Conservation (phyloP, 2,888 invertebrate genomes). For the Dione juno region DNA sequence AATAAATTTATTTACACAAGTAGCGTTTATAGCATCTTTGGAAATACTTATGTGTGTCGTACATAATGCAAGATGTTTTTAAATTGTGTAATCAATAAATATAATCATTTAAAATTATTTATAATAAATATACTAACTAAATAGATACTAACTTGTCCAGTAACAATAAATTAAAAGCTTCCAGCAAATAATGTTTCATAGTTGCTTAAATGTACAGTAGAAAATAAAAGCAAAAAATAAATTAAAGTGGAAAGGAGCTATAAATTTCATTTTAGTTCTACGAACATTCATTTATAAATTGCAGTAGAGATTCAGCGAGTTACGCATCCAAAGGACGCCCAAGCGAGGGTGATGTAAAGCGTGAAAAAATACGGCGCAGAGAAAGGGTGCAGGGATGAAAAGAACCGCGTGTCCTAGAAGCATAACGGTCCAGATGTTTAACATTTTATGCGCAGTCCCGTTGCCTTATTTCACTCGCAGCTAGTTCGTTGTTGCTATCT, state of each 20-base stretch:
- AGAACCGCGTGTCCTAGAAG: slow-evolving; percentile 60
- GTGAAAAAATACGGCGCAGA: slow-evolving; percentile 55
- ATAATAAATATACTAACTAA: background rate
- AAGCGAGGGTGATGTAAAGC: slow-evolving; percentile 45
- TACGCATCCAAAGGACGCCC: slow-evolving; percentile 35
- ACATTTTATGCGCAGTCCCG: slow-evolving; percentile 60
- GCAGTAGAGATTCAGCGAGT: slow-evolving; percentile 36
- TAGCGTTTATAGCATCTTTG: too few species aligned
- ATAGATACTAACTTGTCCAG: background rate
- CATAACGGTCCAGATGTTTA: slow-evolving; percentile 61
- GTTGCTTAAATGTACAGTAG: slow-evolving; percentile 15
- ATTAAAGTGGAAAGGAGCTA: slow-evolving; percentile 33
- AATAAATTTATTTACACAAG: too few species aligned
- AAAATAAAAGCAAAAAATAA: slow-evolving; percentile 27
- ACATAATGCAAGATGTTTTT: background rate
- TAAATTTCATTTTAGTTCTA: slow-evolving; percentile 36
- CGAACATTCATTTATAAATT: slow-evolving; percentile 38
- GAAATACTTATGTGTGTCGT: too few species aligned
- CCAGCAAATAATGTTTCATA: slow-evolving; percentile 12
- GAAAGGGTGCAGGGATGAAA: slow-evolving; percentile 62
- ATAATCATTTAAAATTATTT: background rate
- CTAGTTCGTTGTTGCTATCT: slow-evolving; percentile 33
- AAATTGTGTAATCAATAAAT: background rate
- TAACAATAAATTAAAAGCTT: slow-evolving; percentile 4
- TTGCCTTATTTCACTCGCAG: slow-evolving; percentile 45